Conservation (phyloP, 2,888 invertebrate species). For the Mesoligia furuncula region DNA sequence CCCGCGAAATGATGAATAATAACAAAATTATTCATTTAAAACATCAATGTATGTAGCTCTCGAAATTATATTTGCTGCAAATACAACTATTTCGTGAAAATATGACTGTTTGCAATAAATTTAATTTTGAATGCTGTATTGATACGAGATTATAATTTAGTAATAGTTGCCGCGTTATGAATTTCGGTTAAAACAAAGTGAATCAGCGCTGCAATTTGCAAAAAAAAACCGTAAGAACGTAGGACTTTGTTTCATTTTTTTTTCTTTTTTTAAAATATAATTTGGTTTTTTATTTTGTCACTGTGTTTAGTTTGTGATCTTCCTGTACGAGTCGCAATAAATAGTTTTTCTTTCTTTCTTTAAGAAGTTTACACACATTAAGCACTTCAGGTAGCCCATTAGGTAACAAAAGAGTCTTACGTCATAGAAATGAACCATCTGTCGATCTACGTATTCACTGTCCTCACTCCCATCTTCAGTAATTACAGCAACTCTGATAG, state of each 20-base stretch:
- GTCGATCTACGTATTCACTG: constrained; percentile 29
- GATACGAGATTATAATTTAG: no score
- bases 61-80: not conserved
- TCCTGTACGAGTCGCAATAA: no score
- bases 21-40: no score
- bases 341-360: no score
- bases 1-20: not conserved
- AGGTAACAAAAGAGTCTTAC: constrained; percentile 10
- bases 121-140: no score
- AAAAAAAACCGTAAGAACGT: not conserved
- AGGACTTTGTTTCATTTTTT: no score
- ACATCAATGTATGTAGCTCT: not conserved
- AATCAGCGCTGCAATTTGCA: not conserved
- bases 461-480: constrained; percentile 35
- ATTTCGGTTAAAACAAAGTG: not conserved
- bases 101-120: not conserved
- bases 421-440: constrained; percentile 22
- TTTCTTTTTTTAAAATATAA: no score
- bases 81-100: no score
- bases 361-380: not conserved
- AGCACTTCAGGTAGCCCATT: not conserved
- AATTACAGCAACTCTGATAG: constrained; percentile 56
- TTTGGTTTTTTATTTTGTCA: no score
- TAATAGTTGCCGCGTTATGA: no score
- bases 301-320: no score